These are phyloP conservation scores for Brachionus asplanchnoidis DNA, from an alignment of 1,140 invertebrate genomes.

Conservation along the genomic window DNA sequence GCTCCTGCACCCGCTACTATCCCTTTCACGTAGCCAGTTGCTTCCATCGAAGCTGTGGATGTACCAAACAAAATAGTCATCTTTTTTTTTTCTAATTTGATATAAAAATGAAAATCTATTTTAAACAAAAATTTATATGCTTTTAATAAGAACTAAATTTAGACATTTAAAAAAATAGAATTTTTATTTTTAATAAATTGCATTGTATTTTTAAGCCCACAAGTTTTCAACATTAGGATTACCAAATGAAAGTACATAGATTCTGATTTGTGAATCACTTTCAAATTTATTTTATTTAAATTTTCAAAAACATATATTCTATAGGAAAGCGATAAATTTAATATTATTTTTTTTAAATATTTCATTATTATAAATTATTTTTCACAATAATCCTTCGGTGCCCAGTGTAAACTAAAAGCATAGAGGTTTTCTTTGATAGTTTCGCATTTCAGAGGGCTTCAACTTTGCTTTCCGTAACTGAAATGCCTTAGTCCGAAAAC, in stretches of 20 bases:
- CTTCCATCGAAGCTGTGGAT: neutral
- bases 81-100: neutral
- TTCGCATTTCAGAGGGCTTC: no score
- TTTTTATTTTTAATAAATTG: neutral
- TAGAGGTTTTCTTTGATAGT: no score
- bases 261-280: neutral
- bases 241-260: conserved; percentile 28
- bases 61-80: conserved; percentile 23
- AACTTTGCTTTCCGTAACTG: no score
- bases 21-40: neutral
- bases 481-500: no score
- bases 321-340: no score
- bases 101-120: neutral
- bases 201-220: neutral
- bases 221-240: conserved; percentile 30
- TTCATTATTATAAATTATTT: no score
- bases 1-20: neutral
- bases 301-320: no score
- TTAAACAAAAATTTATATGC: neutral
- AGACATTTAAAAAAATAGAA: neutral
- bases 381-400: no score
- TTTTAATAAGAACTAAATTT: neutral
- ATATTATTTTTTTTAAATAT: no score
- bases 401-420: no score
- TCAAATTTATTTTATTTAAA: neutral